A percentile compares a stretch with the other conserved stretches of the same genome.
These are phyloP conservation scores for Bembecia ichneumoniformis DNA, from an alignment of 2,888 invertebrate species.

Conservation along the genomic window DNA sequence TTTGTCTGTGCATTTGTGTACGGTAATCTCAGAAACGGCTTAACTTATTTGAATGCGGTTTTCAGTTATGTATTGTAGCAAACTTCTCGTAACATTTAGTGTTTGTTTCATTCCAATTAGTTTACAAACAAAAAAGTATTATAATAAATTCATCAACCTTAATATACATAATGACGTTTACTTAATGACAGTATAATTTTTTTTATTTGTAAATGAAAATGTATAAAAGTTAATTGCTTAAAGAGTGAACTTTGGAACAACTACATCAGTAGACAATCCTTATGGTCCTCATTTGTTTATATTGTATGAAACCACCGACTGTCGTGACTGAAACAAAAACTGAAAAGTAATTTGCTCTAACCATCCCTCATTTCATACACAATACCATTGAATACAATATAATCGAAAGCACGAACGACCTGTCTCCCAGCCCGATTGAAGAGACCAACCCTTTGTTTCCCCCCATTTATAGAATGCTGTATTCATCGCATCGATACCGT, in stretches of 20 bases:
- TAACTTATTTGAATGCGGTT: no score
- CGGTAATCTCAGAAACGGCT: no score
- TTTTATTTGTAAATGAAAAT: no score
- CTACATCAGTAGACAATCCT: neutral
- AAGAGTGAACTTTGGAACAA: neutral
- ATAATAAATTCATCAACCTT: no score
- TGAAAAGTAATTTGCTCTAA: conserved; percentile 70
- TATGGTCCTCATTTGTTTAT: neutral
- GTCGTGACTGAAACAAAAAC: conserved; percentile 31
- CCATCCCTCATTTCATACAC: conserved; percentile 63
- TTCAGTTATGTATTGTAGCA: no score
- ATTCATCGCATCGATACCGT: conserved; percentile 58
- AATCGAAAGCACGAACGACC: conserved; percentile 66
- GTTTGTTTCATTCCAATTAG: no score
- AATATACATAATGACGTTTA: no score
- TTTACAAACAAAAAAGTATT: no score
- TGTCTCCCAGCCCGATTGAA: conserved; percentile 66
- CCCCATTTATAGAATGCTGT: conserved; percentile 66
- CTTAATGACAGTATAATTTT: no score
- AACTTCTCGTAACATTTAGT: no score
- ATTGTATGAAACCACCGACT: neutral
- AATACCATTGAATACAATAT: conserved; percentile 67
- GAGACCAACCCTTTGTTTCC: conserved; percentile 71
- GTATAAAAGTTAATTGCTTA: neutral
- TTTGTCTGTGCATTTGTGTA: no score